phyloP scores from a whole-genome alignment of 1,140 invertebrate species.

The Phocides pigmalion region DNA sequence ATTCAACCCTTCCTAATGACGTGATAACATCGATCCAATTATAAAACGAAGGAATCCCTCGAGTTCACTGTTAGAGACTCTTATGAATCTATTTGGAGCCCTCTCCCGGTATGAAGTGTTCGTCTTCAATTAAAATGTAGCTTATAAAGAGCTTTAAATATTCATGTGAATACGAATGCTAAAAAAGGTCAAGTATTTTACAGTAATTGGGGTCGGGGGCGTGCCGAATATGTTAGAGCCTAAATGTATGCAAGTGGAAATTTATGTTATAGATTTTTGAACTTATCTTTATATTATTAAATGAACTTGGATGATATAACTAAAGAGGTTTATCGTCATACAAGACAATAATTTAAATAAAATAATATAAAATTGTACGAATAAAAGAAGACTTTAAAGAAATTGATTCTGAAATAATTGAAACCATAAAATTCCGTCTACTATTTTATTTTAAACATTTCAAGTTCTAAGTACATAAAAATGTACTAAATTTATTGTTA shows the following conservation, averaged over 20 bases:
- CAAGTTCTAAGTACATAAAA: too few relatives aligned
- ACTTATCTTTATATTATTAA: not conserved
- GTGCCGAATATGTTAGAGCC: conserved; percentile 21
- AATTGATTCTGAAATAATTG: too few relatives aligned
- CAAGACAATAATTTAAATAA: not conserved
- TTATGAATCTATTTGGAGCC: conserved; percentile 32
- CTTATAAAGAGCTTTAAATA: conserved; percentile 35
- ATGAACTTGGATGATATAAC: too few relatives aligned
- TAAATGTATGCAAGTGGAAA: conserved; percentile 11
- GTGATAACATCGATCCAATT: conserved; percentile 50
- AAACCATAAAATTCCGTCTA: too few relatives aligned
- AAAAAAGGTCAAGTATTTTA: conserved; percentile 34
- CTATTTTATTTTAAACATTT: too few relatives aligned
- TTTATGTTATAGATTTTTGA: conserved; percentile 21
- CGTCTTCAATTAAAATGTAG: conserved; percentile 36
- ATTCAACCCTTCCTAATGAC: conserved; percentile 45
- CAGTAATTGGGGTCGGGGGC: conserved; percentile 27
- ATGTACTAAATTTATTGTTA: too few relatives aligned
- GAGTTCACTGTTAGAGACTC: conserved; percentile 35
- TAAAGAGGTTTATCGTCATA: too few relatives aligned
- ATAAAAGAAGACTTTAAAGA: too few relatives aligned
- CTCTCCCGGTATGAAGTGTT: conserved; percentile 29
- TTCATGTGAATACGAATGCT: conserved; percentile 29
- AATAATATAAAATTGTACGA: too few relatives aligned
- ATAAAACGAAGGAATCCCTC: conserved; percentile 40